Percentiles rank a stretch among this genome's conserved stretches.
phyloP scores from a whole-genome alignment of 2,113 vertebrate genomes.

The Columbina picui region DNA sequence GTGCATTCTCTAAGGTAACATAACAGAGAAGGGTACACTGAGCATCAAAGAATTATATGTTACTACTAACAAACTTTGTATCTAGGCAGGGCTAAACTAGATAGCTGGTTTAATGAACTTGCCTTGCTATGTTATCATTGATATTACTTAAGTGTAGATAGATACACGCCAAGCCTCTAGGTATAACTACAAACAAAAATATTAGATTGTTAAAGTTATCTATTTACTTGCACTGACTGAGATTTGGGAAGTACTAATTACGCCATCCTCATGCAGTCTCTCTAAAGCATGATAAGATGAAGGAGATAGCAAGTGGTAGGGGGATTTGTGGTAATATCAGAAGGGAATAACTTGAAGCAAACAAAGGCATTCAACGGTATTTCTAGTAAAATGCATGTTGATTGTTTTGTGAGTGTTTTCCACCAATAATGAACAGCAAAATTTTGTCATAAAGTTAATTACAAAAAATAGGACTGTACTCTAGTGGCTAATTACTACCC shows the following conservation, averaged over 20 bases:
- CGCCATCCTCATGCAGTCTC: background rate
- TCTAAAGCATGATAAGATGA: background rate
- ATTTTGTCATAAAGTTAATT: conserved; percentile 64
- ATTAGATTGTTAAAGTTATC: background rate
- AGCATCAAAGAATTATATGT: accelerated
- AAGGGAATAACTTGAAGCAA: background rate
- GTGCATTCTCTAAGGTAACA: accelerated
- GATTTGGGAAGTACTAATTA: background rate
- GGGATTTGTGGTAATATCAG: background rate
- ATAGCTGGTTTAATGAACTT: background rate
- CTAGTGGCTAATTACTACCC: conserved; percentile 49
- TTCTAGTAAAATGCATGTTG: background rate
- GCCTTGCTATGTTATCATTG: background rate
- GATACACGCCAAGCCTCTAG: background rate
- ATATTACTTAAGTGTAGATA: background rate
- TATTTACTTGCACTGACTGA: background rate
- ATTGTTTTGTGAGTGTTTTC: conserved; percentile 36
- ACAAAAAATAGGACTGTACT: conserved; percentile 5
- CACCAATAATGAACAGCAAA: conserved; percentile 40
- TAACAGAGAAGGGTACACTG: background rate
- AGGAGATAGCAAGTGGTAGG: background rate
- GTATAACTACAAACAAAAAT: background rate
- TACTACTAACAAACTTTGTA: background rate
- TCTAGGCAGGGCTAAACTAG: background rate
- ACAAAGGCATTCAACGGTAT: background rate